Evolutionary conservation across 2,888 invertebrate genomes (phyloP), one percentile per base, ranked within the genome.

Genomic region (Thera obeliscata): DNA sequence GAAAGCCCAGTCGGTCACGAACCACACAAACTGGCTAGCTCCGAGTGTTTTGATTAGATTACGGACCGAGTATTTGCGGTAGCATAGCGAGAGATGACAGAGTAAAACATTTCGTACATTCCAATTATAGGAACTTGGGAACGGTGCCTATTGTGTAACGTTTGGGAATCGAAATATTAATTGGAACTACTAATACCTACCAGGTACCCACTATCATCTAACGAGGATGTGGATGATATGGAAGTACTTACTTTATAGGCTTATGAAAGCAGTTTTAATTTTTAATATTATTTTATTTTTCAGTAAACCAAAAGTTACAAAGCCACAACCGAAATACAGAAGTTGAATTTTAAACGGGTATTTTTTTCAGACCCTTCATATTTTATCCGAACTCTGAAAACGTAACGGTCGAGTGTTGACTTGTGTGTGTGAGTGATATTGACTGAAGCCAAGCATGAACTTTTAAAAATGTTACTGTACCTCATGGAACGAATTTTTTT

Each of bases 41-140:
- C 56, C 57, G 55, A 69, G 67, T 61, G 67, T 65, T 65, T 57
- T 61, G 58, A 70, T 72, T 72, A 72, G 72, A 70, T 72, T 67
- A 67, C 64, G 62, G 61, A 56, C 33, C 61, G 58, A 66, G 69
- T 50, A 63, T 63, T 69, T 66, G 61, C 50, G 67, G 66, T 64
- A 56, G 38, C 61, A 66, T 56, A 54, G 57, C 58, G 3, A 63
- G 65, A 56, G 55, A 58, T 56, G 41, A 8, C 54, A 22, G 52
- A 60, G 59, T 61, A 55, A 56, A 64, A 60, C 52, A 63, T 62
- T 41, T 66, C 61, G 65, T 55, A 68, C 57, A 61, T 64, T 64
- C 56, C 66, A 66, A 66, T 61, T 66, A 57, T 36, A 38, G n/a
- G n/a, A 1, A 22, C 22, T 22, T 22, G 22, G 50, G 22, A 56